Evolutionary conservation across 2,113 vertebrate species (phyloP).

Genomic region (Ondatra zibethicus): DNA sequence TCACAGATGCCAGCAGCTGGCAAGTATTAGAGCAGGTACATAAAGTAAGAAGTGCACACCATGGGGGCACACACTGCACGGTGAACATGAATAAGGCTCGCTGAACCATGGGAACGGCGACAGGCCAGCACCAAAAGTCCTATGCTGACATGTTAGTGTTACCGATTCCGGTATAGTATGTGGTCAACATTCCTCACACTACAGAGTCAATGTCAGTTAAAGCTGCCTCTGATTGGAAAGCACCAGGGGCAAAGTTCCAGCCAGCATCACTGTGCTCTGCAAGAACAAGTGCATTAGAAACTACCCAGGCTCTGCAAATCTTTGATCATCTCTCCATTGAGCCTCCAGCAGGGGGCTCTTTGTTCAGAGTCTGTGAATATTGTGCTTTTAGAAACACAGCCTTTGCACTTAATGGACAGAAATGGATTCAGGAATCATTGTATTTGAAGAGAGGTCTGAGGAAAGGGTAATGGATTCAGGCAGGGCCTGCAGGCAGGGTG

Average conservation of each 20-base stretch:
- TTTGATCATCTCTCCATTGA: background rate
- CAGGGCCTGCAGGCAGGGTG: background rate
- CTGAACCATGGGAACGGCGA: no score
- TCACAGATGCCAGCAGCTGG: background rate
- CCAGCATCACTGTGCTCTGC: rapidly evolving
- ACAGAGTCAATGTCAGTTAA: background rate
- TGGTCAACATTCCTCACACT: background rate
- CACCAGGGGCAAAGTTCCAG: background rate
- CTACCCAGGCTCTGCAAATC: rapidly evolving
- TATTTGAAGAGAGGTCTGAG: background rate
- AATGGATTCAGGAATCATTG: background rate
- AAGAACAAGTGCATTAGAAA: background rate
- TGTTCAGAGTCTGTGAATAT: rapidly evolving
- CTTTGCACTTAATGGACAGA: background rate
- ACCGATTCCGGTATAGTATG: background rate
- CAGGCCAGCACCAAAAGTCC: background rate
- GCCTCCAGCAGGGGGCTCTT: background rate
- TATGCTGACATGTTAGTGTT: background rate
- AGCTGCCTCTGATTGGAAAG: no score
- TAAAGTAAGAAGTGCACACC: background rate
- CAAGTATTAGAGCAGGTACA: background rate
- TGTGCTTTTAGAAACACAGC: background rate
- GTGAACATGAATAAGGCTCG: background rate
- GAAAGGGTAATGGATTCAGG: background rate
- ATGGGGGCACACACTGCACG: background rate